Evolutionary conservation across 1,140 invertebrate species (phyloP).

Genomic region (Theocolax elegans): DNA sequence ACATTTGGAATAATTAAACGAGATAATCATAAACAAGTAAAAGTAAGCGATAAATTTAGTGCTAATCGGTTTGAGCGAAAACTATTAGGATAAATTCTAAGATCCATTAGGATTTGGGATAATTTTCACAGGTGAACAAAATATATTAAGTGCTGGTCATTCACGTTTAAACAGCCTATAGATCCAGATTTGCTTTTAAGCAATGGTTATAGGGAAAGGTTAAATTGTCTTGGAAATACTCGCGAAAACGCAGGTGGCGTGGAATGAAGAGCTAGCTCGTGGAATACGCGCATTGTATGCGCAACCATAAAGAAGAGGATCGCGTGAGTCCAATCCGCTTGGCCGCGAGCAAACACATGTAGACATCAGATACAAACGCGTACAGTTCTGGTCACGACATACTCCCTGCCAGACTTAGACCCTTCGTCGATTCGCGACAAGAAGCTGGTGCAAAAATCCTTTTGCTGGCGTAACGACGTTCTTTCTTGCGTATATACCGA

Average conservation of each 20-base stretch:
- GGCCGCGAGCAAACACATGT: slow-evolving; percentile 50
- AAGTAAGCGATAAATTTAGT: no score
- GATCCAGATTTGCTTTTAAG: no score
- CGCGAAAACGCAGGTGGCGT: slow-evolving; percentile 22
- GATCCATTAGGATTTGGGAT: no score
- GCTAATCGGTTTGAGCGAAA: no score
- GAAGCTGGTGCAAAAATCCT: slow-evolving; percentile 10
- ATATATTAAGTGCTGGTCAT: no score
- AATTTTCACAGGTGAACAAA: no score
- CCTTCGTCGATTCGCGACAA: slow-evolving; percentile 28
- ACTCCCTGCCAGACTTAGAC: neutral
- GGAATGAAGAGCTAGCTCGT: neutral
- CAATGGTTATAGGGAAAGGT: no score
- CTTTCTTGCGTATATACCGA: slow-evolving; percentile 7
- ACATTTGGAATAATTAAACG: neutral
- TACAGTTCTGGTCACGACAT: slow-evolving; percentile 53
- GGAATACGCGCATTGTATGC: neutral
- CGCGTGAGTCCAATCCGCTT: slow-evolving; percentile 49
- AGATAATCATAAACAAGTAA: no score
- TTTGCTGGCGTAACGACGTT: slow-evolving; percentile 7
- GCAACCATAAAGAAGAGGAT: slow-evolving; percentile 48
- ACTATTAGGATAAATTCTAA: no score
- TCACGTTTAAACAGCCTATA: no score
- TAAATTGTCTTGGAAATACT: no score
- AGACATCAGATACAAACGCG: slow-evolving; percentile 55